Evolutionary conservation across 2,888 invertebrate species (phyloP).

Genomic region (Orthosia gothica): DNA sequence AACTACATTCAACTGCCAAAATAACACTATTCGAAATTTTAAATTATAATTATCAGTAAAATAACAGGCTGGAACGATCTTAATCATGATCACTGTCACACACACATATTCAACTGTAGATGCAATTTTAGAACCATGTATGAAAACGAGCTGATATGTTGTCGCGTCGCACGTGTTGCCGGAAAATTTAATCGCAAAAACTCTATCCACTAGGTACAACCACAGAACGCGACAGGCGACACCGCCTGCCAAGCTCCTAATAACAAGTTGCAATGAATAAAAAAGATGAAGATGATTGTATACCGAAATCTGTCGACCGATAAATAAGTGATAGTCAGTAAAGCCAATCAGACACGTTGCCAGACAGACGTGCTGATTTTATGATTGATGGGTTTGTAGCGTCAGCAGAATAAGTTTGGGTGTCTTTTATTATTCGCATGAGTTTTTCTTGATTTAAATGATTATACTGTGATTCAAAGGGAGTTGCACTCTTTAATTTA

Average conservation of each 20-base stretch:
- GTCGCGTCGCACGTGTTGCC: background rate
- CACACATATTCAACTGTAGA: too few relatives aligned
- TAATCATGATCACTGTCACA: background rate
- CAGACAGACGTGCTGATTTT: conserved; percentile 41
- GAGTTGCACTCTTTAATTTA: too few relatives aligned
- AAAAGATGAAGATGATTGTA: conserved; percentile 51
- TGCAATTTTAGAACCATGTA: background rate
- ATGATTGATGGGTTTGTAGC: conserved; percentile 42
- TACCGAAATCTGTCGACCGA: conserved; percentile 33
- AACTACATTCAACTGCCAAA: too few relatives aligned
- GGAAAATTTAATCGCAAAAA: background rate
- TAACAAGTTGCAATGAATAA: conserved; percentile 12
- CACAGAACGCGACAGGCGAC: too few relatives aligned
- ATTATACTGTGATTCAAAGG: too few relatives aligned
- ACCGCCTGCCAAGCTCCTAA: conserved; percentile 25
- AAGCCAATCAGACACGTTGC: conserved; percentile 39
- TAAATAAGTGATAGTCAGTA: conserved; percentile 42
- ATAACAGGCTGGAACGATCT: background rate
- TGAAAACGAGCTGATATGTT: too few relatives aligned
- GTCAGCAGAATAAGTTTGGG: conserved; percentile 4
- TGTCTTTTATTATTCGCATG: too few relatives aligned
- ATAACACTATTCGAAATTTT: too few relatives aligned
- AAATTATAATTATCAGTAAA: too few relatives aligned
- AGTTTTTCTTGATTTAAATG: background rate
- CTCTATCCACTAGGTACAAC: background rate